Evolutionary conservation across 2,797 vertebrate species (phyloP).

Genomic region (Clarias pachynema): DNA sequence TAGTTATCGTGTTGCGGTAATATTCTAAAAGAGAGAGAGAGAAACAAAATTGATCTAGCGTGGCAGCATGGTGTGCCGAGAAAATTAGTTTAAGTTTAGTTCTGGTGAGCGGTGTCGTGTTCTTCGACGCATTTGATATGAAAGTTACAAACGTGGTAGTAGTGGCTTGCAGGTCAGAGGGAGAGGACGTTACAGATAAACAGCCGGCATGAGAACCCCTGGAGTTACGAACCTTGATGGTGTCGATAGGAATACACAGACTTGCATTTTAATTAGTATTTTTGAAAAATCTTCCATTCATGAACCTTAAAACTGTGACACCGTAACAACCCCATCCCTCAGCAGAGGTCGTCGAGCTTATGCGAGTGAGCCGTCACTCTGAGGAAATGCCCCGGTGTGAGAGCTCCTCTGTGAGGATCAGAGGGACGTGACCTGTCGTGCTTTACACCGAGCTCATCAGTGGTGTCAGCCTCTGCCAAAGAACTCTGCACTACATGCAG

Average conservation of each 20-base stretch:
- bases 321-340: too few relatives aligned
- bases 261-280: neutral
- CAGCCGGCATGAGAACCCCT: neutral
- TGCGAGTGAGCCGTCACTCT: slow-evolving; percentile 7
- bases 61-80: neutral
- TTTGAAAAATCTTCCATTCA: neutral
- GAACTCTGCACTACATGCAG: neutral
- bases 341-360: neutral
- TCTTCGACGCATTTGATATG: neutral
- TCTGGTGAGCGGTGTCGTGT: neutral
- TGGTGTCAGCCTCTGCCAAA: neutral
- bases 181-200: neutral
- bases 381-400: slow-evolving; percentile 1
- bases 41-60: neutral
- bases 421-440: neutral
- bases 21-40: neutral
- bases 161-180: neutral
- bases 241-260: neutral
- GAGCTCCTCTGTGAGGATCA: neutral
- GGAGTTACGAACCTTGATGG: too few relatives aligned
- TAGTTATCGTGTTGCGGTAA: neutral
- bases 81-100: neutral
- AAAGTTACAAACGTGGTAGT: neutral
- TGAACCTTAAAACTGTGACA: neutral
- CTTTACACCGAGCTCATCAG: neutral